A percentile compares a stretch with the other conserved stretches of the same genome.
These are phyloP conservation scores for Parapristionchus giblindavisi DNA, from an alignment of 2,888 invertebrate genomes.

Conservation along the genomic window DNA sequence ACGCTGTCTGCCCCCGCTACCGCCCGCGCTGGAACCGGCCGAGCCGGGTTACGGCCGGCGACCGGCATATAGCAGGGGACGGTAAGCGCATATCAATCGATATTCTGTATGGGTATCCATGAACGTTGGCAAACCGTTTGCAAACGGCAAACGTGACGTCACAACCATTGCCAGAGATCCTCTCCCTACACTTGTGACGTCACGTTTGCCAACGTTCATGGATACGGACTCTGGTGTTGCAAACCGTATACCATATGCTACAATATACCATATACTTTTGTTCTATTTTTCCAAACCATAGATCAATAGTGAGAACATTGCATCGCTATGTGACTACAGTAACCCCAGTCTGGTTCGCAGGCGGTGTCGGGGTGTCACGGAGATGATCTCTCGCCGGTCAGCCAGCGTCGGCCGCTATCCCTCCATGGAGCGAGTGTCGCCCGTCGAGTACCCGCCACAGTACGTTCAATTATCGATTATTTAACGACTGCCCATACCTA, in stretches of 20 bases:
- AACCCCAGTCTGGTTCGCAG: slow-evolving; percentile 12
- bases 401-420: slow-evolving; percentile 44
- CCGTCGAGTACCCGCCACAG: slow-evolving; percentile 26
- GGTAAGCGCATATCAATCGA: neutral
- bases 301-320: no score
- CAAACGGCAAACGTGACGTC: neutral
- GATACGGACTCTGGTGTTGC: no score
- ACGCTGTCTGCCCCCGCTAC: slow-evolving; percentile 18
- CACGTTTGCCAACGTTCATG: no score
- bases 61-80: slow-evolving; percentile 30
- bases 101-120: neutral
- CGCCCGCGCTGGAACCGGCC: neutral
- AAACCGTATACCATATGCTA: no score
- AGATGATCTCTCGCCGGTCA: slow-evolving; percentile 39
- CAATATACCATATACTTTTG: no score
- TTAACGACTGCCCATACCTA: no score
- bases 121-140: neutral
- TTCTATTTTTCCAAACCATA: no score
- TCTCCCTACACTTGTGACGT: neutral
- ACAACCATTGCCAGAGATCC: neutral
- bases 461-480: neutral
- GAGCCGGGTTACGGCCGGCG: slow-evolving; percentile 16
- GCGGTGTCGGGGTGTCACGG: slow-evolving; percentile 39
- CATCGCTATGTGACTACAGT: neutral
- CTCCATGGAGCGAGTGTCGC: slow-evolving; percentile 27